These are phyloP conservation scores for Spodoptera littoralis DNA, from an alignment of 2,888 invertebrate species.

Conservation along the genomic window DNA sequence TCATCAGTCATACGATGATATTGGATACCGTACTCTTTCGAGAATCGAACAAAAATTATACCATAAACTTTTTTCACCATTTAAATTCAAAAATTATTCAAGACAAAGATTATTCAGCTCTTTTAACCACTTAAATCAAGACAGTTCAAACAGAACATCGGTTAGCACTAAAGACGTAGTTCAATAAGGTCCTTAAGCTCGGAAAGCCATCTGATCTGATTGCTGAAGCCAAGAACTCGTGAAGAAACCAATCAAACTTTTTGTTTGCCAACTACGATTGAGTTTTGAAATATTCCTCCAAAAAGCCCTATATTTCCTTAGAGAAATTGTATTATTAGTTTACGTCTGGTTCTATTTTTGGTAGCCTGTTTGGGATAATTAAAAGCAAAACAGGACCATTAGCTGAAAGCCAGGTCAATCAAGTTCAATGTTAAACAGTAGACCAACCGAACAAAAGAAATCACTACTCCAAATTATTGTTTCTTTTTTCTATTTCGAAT, in stretches of 20 bases:
- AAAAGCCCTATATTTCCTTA: conserved; percentile 13
- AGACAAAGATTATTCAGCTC: neutral
- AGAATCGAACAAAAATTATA: too few relatives aligned
- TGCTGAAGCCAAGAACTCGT: conserved; percentile 38
- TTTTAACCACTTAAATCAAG: conserved; percentile 1
- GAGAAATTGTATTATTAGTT: conserved; percentile 24
- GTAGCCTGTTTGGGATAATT: conserved; percentile 26
- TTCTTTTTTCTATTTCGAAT: neutral
- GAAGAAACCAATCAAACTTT: conserved; percentile 56
- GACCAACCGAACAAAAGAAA: neutral
- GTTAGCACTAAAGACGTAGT: conserved; percentile 14
- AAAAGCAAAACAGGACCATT: conserved; percentile 19
- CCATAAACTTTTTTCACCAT: too few relatives aligned
- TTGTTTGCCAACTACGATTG: conserved; percentile 55
- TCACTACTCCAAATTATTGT: neutral
- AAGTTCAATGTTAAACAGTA: conserved; percentile 28
- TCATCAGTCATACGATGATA: too few relatives aligned
- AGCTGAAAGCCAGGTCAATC: conserved; percentile 10
- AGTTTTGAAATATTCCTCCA: conserved; percentile 37
- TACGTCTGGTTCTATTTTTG: conserved; percentile 23
- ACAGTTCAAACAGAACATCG: conserved; percentile 5
- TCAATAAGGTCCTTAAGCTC: conserved; percentile 16
- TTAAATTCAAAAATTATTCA: too few relatives aligned
- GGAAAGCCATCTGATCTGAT: conserved; percentile 42
- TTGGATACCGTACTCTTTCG: too few relatives aligned